phyloP scores from a whole-genome alignment of 2,113 vertebrate genomes.

The Ctenodactylus gundi region DNA sequence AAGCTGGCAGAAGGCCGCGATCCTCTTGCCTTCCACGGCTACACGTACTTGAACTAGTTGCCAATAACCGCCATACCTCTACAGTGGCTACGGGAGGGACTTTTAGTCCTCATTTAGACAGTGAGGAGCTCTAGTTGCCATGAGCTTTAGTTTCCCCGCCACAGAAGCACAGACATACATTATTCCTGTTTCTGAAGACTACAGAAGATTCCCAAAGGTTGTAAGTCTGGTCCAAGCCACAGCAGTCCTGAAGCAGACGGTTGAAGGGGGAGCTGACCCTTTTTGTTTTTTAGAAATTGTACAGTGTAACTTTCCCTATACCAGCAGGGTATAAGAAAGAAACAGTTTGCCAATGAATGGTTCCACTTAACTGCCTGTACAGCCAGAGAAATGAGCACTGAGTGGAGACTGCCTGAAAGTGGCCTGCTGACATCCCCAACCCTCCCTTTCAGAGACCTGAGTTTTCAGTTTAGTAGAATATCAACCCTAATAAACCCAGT shows the following conservation, averaged over 20 bases:
- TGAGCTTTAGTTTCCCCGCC: background rate
- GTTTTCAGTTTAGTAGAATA: background rate
- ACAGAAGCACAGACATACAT: background rate
- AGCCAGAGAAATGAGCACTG: background rate
- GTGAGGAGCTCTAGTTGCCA: background rate
- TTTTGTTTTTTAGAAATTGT: background rate
- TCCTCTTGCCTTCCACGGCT: background rate
- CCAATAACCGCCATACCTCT: background rate
- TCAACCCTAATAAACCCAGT: background rate
- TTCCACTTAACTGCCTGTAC: background rate
- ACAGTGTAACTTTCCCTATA: too few relatives aligned
- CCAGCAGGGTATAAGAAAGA: background rate
- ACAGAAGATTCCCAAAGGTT: background rate
- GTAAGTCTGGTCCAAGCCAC: background rate
- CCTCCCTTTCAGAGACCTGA: background rate
- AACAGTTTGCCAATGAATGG: background rate
- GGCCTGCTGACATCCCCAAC: background rate
- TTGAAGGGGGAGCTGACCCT: background rate
- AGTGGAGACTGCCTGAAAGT: background rate
- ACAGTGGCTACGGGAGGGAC: background rate
- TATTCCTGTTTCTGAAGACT: background rate
- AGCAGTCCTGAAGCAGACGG: background rate
- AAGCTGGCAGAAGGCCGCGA: rapidly evolving
- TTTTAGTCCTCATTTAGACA: background rate
- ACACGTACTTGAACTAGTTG: too few relatives aligned